These are phyloP conservation scores for Tautogolabrus adspersus DNA, from an alignment of 2,113 vertebrate genomes.

Conservation along the genomic window DNA sequence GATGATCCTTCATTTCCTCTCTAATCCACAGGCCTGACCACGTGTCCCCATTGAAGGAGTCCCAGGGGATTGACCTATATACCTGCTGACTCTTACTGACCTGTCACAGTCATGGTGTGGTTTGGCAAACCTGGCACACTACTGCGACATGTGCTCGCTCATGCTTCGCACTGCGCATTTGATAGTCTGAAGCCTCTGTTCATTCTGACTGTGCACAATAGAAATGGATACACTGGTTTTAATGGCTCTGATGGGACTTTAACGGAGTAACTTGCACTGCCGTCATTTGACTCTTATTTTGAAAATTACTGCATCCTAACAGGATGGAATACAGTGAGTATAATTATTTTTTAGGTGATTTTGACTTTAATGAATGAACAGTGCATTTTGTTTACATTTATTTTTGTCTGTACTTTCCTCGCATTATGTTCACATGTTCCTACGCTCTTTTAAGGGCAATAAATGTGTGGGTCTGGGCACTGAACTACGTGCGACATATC, in stretches of 20 bases:
- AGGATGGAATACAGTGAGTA: slow-evolving; percentile 13
- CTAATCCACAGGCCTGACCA: slow-evolving; percentile 80
- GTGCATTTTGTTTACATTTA: neutral
- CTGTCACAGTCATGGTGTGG: slow-evolving; percentile 63
- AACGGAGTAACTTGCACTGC: slow-evolving; percentile 4
- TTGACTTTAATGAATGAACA: slow-evolving; percentile 1
- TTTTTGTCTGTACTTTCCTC: neutral
- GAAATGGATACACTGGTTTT: slow-evolving; percentile 23
- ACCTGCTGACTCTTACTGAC: slow-evolving; percentile 81
- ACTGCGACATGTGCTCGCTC: slow-evolving; percentile 68
- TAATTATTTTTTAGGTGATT: neutral
- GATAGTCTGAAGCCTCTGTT: slow-evolving; percentile 39
- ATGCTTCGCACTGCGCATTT: slow-evolving; percentile 55
- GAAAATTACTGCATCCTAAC: neutral
- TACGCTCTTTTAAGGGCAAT: neutral
- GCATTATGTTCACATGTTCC: neutral
- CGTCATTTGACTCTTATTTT: slow-evolving; percentile 26
- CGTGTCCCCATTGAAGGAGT: slow-evolving; percentile 83
- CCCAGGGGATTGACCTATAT: slow-evolving; percentile 83
- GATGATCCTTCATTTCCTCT: slow-evolving; percentile 85
- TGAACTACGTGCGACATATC: slow-evolving; percentile 53
- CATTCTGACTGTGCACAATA: slow-evolving; percentile 39
- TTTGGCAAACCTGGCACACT: slow-evolving; percentile 53
- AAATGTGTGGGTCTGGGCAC: neutral
- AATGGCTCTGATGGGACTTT: slow-evolving; percentile 19